Evolutionary conservation across 2,888 invertebrate genomes (phyloP), one percentile per base, ranked within the genome.

Genomic region (Malthinus seriepunctatus): DNA sequence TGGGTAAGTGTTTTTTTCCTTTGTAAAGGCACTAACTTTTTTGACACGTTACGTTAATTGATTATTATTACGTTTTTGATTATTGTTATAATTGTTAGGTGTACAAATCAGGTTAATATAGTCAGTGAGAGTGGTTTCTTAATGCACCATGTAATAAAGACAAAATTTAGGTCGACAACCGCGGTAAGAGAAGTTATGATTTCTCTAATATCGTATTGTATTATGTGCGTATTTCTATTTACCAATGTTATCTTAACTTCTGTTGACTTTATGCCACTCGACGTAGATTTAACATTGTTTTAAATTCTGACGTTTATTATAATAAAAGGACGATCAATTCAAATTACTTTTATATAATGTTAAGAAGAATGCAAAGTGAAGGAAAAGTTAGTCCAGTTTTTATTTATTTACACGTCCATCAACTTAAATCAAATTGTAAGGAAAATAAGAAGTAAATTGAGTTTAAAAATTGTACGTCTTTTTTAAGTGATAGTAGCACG

Each of bases 101-200:
- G 11, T n/a, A 39, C 10, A 39, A 15, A 15, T n/a, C 39, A 15
- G 15, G 44, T 46, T 54, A 39, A 48, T 46, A 53, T 37, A 53
- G 32, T 31, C 37, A 35, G 48, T 42, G 55, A 55, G 55, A 56
- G 51, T 33, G 46, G 11, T 39, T 39, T 15, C 23, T 23, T 39
- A 15, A 42, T 46, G 51, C 34, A 51, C 38, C 34, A 12, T 31
- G 42, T 39, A 39, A 39, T 39, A 55, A 48, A 50, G 31, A 23
- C 48, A 45, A 56, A 51, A 56, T 56, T 51, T 51, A 51, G 56
- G 56, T 56, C 56, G 56, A 37, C 56, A 47, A 47, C 45, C 32
- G n/a, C 38, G 31, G 10, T 49, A n/a, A n/a, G 23, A 2, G 23
- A 23, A 23, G 5, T 44, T 56, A 39, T 46, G 32, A 47, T 51